phyloP scores from a whole-genome alignment of 2,888 invertebrate species.

The Nebria salina region DNA sequence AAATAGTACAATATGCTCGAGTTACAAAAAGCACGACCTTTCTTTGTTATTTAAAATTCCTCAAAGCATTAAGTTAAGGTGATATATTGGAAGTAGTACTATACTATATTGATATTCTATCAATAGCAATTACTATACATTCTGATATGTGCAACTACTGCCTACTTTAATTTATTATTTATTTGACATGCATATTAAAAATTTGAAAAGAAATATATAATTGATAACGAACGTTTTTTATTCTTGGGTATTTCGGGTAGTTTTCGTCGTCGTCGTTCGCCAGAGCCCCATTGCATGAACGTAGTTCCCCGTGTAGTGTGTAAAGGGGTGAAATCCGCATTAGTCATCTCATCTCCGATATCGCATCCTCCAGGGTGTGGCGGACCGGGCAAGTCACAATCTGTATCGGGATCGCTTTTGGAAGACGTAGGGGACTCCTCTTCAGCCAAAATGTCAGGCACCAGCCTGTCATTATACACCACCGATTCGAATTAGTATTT shows the following conservation, averaged over 20 bases:
- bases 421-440: conserved; percentile 83
- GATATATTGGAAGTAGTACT: neutral
- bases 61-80: neutral
- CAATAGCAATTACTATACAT: neutral
- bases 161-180: neutral
- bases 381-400: conserved; percentile 59
- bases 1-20: neutral
- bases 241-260: conserved; percentile 91
- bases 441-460: conserved; percentile 84
- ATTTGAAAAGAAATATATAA: neutral
- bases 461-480: conserved; percentile 69
- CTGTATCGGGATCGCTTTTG: conserved; percentile 74
- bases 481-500: neutral
- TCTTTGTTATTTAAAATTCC: neutral
- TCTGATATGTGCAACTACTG: neutral
- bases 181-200: neutral
- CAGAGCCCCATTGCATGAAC: conserved; percentile 51
- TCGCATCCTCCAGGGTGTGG: conserved; percentile 42
- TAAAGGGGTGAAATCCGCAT: conserved; percentile 46
- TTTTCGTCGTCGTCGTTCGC: conserved; percentile 80
- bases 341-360: conserved; percentile 28
- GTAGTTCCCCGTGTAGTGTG: conserved; percentile 46
- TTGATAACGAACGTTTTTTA: conserved; percentile 76
- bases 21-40: too few relatives aligned
- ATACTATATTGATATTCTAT: neutral